Evolutionary conservation across 2,113 vertebrate species (phyloP).

Genomic region (Xiphorhynchus elegans): DNA sequence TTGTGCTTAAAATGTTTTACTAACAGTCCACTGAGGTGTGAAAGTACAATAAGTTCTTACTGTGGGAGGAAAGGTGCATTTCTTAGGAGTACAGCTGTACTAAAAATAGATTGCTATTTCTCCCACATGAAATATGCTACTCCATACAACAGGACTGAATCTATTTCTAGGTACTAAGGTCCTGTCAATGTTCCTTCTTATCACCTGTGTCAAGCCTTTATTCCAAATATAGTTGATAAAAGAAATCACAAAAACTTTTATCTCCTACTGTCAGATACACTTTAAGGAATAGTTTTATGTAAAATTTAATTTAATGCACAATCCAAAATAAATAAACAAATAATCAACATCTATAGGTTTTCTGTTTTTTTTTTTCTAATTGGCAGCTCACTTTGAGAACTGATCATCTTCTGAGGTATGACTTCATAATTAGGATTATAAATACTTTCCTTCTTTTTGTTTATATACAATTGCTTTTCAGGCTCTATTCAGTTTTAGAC

Average conservation of each 20-base stretch:
- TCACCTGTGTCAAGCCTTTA: not conserved
- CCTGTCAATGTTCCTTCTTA: not conserved
- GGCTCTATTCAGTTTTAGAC: not conserved
- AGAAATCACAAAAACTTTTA: not conserved
- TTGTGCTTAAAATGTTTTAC: slow-evolving; percentile 44
- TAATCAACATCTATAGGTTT: not conserved
- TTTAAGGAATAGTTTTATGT: not conserved
- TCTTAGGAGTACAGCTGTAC: not conserved
- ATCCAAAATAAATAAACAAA: not conserved
- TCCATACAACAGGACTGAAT: not conserved
- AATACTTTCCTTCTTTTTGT: not conserved
- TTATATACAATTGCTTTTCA: not conserved
- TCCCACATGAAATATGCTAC: not conserved
- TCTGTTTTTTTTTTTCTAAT: not conserved
- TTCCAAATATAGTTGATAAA: not conserved
- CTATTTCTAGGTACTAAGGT: not conserved
- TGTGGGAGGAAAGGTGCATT: not conserved
- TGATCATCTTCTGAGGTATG: not conserved
- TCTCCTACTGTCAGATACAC: not conserved
- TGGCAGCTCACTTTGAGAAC: not conserved
- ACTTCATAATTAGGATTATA: not conserved
- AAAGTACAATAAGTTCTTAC: slow-evolving; percentile 14
- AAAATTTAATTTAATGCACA: not conserved
- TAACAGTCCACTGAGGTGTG: slow-evolving; percentile 12
- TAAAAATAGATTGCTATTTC: slow-evolving; percentile 29